Evolutionary conservation across 2,113 vertebrate genomes (phyloP).

Genomic region (Protomyctophum bolini): DNA sequence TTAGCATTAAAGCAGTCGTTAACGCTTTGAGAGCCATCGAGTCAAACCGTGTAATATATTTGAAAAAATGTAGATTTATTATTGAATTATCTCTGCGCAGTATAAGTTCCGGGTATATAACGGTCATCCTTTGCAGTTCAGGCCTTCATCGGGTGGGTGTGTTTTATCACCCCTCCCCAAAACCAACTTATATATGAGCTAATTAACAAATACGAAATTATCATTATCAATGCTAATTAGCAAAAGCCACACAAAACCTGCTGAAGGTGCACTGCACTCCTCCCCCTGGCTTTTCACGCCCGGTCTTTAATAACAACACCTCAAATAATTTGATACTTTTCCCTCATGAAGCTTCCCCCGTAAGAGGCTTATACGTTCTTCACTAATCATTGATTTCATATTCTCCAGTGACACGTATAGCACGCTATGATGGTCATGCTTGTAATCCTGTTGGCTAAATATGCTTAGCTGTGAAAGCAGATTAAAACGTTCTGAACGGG

Average conservation of each 20-base stretch:
- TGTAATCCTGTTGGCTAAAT: conserved; percentile 78
- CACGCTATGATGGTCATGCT: conserved; percentile 71
- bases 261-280: conserved; percentile 41
- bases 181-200: conserved; percentile 42
- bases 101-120: too few relatives aligned
- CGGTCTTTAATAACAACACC: conserved; percentile 38
- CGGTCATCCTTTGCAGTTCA: conserved; percentile 19
- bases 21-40: too few relatives aligned
- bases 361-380: conserved; percentile 75
- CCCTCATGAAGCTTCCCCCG: conserved; percentile 54
- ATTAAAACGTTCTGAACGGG: conserved; percentile 76
- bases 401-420: conserved; percentile 69
- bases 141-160: conserved; percentile 10
- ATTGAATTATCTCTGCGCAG: too few relatives aligned
- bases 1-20: too few relatives aligned
- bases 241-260: conserved; percentile 42
- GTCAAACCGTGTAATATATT: too few relatives aligned
- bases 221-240: conserved; percentile 50
- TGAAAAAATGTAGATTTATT: too few relatives aligned
- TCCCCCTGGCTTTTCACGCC: conserved; percentile 37
- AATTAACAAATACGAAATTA: conserved; percentile 27
- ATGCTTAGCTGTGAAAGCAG: conserved; percentile 77
- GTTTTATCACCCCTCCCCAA: conserved; percentile 39
- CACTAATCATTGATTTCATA: conserved; percentile 71
- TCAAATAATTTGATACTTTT: conserved; percentile 58